These are phyloP conservation scores for Atlantisia rogersi DNA, from an alignment of 2,113 vertebrate species.

Conservation along the genomic window DNA sequence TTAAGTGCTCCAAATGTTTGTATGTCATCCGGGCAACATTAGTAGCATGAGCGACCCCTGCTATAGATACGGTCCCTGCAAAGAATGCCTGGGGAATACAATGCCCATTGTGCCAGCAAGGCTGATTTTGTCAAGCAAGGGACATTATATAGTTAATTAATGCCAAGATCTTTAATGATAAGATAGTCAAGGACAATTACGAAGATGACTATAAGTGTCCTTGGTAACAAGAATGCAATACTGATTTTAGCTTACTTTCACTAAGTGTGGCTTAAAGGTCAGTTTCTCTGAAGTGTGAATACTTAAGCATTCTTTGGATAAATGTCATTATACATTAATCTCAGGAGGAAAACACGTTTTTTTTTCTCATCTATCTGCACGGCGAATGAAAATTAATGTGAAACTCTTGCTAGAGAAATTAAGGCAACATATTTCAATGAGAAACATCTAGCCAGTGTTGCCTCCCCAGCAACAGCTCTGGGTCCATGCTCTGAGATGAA, in stretches of 20 bases:
- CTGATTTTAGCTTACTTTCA: constrained; percentile 78
- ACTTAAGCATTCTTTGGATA: constrained; percentile 72
- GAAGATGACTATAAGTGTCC: constrained; percentile 83
- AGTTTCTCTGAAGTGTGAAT: constrained; percentile 81
- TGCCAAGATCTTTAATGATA: constrained; percentile 78
- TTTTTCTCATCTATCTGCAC: constrained; percentile 25
- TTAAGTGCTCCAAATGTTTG: constrained; percentile 82
- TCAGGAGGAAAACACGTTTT: constrained; percentile 32
- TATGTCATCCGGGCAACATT: constrained; percentile 75
- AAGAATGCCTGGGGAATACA: constrained; percentile 72
- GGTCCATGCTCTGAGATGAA: neutral
- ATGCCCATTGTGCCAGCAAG: constrained; percentile 74
- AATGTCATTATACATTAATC: constrained; percentile 69
- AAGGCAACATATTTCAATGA: neutral
- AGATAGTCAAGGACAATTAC: constrained; percentile 84
- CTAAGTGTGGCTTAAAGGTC: constrained; percentile 81
- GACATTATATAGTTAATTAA: constrained; percentile 80
- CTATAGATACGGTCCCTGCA: constrained; percentile 69
- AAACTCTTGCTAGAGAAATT: constrained; percentile 20
- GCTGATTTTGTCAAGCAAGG: constrained; percentile 70
- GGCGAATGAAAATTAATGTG: constrained; percentile 31
- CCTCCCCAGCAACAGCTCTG: neutral
- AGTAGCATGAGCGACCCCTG: constrained; percentile 55
- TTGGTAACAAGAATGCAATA: constrained; percentile 81
- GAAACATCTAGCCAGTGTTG: neutral